These are phyloP conservation scores for Halesus radiatus DNA, from an alignment of 1,140 invertebrate species.

Conservation along the genomic window DNA sequence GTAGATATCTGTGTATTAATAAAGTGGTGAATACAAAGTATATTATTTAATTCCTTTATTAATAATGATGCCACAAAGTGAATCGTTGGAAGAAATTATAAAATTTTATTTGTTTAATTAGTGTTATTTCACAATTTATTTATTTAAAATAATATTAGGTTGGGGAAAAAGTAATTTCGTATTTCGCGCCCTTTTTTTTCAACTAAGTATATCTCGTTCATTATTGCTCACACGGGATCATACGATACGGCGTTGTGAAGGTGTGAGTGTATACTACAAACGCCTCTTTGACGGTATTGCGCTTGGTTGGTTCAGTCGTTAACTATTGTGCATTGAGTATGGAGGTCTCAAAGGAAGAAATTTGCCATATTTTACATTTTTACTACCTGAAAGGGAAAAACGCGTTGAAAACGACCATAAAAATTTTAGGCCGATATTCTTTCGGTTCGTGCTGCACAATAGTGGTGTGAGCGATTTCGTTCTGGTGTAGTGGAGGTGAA, in stretches of 20 bases:
- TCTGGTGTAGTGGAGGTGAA: conserved; percentile 23
- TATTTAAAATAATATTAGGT: too few species aligned
- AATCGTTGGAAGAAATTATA: too few species aligned
- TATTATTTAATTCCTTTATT: too few species aligned
- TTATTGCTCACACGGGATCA: neutral
- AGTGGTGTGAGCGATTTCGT: conserved; percentile 15
- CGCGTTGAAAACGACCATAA: too few species aligned
- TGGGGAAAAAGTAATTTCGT: conserved; percentile 27
- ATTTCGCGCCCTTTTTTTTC: conserved; percentile 1
- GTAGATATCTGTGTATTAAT: too few species aligned
- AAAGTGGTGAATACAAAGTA: too few species aligned
- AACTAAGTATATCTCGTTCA: conserved; percentile 28
- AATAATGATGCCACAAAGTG: too few species aligned
- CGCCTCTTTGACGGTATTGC: neutral
- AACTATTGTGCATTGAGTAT: conserved; percentile 27
- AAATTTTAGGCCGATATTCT: neutral
- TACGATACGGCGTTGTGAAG: neutral
- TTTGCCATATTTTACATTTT: conserved; percentile 21
- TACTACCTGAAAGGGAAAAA: neutral
- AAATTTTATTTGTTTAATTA: too few species aligned
- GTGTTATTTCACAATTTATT: too few species aligned
- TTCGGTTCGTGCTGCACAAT: conserved; percentile 20
- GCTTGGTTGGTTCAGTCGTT: conserved; percentile 55
- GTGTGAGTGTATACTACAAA: conserved; percentile 17
- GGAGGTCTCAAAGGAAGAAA: conserved; percentile 22